Evolutionary conservation across 2,888 invertebrate species (phyloP), one percentile per base, ranked within the genome.

Genomic region (Apodemia zela): DNA sequence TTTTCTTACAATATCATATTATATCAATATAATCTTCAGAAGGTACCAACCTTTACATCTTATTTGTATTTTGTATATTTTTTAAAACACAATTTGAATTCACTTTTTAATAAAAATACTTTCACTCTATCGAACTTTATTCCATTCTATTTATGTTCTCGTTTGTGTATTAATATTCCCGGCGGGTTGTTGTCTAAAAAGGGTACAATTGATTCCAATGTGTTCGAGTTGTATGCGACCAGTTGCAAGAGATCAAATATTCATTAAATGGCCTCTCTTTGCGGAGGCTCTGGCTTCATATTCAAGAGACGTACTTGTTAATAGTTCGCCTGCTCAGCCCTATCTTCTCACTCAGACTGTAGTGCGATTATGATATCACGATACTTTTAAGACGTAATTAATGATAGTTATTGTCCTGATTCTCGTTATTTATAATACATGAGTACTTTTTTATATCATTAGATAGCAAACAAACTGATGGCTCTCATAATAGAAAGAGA

Each of bases 261-360:
- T 87, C 86, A 87, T 87, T 86, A 84, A 81, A 84, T 77, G 76
- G 80, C 78, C 76, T 71, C 75, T 72, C 75, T 75, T 71, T 73
- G 73, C 72, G 73, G 73, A 70, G 74, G 77, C 74, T 70, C 76
- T 68, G 73, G 75, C 75, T 84, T 84, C 84, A 85, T 84, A 87
- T 87, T 87, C 87, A 81, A 76, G 73, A 78, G 81, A 79, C 83
- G 81, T 81, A 77, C 75, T 78, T 82, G 84, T 85, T 87, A 87
- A 87, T 86, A 87, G 84, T 81, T 84, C 79, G 80, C 76, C 74
- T 76, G 78, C 76, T 76, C 75, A 76, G 81, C 75, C 81, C 85
- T 84, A 85, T 85, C 85, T 84, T 80, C 80, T 79, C 82, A 78
- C 80, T 84, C 83, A 84, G 81, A 80, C 81, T 75, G 62, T 79